These are phyloP conservation scores for Myopa testacea DNA, from an alignment of 2,888 invertebrate genomes.

Conservation along the genomic window DNA sequence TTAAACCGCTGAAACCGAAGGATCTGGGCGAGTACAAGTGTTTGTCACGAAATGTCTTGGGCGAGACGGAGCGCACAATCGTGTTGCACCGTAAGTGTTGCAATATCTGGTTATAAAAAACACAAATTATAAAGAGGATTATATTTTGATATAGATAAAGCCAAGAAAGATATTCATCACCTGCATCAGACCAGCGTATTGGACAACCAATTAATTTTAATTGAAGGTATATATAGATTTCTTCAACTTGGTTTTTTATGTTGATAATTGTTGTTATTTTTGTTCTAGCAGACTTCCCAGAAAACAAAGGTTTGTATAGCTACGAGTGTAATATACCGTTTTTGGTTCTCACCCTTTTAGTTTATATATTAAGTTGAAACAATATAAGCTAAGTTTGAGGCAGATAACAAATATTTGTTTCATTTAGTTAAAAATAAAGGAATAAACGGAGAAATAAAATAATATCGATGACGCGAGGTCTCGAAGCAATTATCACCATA, in stretches of 20 bases:
- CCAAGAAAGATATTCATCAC: conserved; percentile 61
- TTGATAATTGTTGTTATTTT: background rate
- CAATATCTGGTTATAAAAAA: background rate
- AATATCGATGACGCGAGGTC: no score
- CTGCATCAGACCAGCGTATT: conserved; percentile 58
- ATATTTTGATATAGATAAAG: conserved; percentile 55
- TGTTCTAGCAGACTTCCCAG: background rate
- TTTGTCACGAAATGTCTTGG: conserved; percentile 83
- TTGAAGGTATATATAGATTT: conserved; percentile 57
- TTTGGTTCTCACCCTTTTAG: background rate
- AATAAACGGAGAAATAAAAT: no score
- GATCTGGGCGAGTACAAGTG: conserved; percentile 86
- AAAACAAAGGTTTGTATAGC: background rate
- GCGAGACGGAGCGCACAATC: conserved; percentile 71
- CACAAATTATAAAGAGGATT: conserved; percentile 14
- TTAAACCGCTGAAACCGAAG: conserved; percentile 73
- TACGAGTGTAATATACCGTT: background rate
- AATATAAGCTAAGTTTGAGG: background rate
- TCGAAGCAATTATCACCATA: no score
- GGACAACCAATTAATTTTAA: conserved; percentile 61
- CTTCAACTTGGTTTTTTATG: no score
- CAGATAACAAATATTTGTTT: no score
- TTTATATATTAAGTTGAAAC: background rate
- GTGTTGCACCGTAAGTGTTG: conserved; percentile 58
- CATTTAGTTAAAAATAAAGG: no score